Evolutionary conservation across 2,888 invertebrate genomes (phyloP).

Genomic region (Ornithoptera alexandrae): DNA sequence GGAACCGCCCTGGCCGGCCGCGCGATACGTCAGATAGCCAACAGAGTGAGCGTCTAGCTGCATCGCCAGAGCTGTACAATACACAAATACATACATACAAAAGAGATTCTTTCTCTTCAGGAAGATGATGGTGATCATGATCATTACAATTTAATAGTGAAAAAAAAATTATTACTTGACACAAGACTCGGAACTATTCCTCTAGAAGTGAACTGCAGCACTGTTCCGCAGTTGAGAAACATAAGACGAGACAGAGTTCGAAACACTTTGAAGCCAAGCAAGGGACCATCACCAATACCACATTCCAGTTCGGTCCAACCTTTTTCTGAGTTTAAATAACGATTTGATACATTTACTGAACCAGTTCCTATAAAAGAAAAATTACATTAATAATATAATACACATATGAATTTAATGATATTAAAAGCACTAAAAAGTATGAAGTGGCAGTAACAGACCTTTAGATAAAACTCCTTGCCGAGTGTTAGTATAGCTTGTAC

Average conservation of each 20-base stretch:
- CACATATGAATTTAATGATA: too few species aligned
- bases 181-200: constrained; percentile 88
- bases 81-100: not conserved
- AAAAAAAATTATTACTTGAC: constrained; percentile 81
- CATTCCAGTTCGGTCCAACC: constrained; percentile 94
- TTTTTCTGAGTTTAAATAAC: constrained; percentile 88
- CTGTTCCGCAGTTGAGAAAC: constrained; percentile 87
- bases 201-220: constrained; percentile 87
- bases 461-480: too few species aligned
- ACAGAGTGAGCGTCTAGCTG: constrained; percentile 93
- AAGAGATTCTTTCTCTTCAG: too few species aligned
- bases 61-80: constrained; percentile 85
- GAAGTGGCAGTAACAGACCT: too few species aligned
- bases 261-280: constrained; percentile 88
- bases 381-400: too few species aligned
- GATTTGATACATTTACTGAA: constrained; percentile 87
- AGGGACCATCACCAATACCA: constrained; percentile 91
- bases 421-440: too few species aligned
- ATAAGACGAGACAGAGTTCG: constrained; percentile 85
- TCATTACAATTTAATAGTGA: not conserved
- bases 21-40: constrained; percentile 92
- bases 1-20: constrained; percentile 81
- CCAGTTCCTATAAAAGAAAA: constrained; percentile 80
- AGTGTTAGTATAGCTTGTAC: too few species aligned
- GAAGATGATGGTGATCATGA: not conserved